Evolutionary conservation across 1,140 invertebrate genomes (phyloP).

Genomic region (Drosophila malerkotliana): DNA sequence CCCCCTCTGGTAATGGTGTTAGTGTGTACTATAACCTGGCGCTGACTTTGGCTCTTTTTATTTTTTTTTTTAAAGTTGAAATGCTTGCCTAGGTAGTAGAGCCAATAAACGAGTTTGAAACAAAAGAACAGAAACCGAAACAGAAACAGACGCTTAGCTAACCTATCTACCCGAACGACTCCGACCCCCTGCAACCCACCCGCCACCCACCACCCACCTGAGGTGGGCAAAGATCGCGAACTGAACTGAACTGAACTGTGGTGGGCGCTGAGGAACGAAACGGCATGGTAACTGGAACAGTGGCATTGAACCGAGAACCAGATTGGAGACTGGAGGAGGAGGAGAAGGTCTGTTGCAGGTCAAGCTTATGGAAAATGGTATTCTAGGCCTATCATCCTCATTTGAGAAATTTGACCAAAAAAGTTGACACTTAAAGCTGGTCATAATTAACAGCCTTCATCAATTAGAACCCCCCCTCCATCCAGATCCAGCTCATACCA

Average conservation of each 20-base stretch:
- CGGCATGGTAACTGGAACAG: conserved; percentile 64
- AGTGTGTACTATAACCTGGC: conserved; percentile 58
- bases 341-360: conserved; percentile 1
- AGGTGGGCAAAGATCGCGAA: conserved; percentile 72
- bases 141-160: conserved; percentile 70
- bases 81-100: conserved; percentile 65
- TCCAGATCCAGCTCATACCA: conserved; percentile 2
- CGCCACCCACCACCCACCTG: conserved; percentile 7
- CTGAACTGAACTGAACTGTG: conserved; percentile 40
- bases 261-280: conserved; percentile 54
- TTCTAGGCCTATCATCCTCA: conserved; percentile 11
- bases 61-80: conserved; percentile 75
- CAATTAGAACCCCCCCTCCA: conserved; percentile 36
- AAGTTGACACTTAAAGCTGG: conserved; percentile 60
- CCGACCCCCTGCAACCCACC: conserved; percentile 1
- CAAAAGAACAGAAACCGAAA: conserved; percentile 79
- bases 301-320: conserved; percentile 43
- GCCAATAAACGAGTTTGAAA: conserved; percentile 77
- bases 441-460: conserved; percentile 60
- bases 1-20: conserved; percentile 8
- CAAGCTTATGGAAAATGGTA: too few species aligned
- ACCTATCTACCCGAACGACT: conserved; percentile 20
- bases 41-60: conserved; percentile 63
- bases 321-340: conserved; percentile 3
- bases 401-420: conserved; percentile 23